phyloP scores from a whole-genome alignment of 2,113 vertebrate species.

The Passer montanus region DNA sequence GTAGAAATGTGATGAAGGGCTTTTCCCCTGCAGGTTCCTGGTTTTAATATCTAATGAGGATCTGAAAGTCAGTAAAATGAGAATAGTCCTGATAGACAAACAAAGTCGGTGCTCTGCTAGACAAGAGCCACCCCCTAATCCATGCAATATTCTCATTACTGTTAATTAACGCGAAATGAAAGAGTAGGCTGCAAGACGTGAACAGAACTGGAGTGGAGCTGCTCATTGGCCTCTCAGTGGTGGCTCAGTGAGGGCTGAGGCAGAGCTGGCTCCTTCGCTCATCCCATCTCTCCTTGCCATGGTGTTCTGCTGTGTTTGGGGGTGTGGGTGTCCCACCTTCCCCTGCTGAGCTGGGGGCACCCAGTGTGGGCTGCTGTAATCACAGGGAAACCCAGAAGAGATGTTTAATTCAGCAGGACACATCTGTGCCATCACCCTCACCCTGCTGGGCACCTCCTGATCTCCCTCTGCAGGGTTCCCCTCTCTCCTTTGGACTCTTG shows the following conservation, averaged over 20 bases:
- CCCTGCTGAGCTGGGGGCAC: not conserved
- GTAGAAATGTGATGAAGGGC: not conserved
- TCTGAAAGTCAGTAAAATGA: not conserved
- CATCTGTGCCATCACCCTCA: fast-evolving
- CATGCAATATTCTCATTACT: not conserved
- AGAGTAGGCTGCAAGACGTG: not conserved
- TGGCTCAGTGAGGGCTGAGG: not conserved
- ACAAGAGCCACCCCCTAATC: not conserved
- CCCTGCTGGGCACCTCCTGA: fast-evolving
- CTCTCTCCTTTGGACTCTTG: fast-evolving
- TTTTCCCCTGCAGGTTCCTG: not conserved
- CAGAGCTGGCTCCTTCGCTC: not conserved
- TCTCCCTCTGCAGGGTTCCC: not conserved
- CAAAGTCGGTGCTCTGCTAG: not conserved
- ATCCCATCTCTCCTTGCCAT: fast-evolving
- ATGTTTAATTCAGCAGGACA: not conserved
- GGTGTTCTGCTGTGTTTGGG: fast-evolving
- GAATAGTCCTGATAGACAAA: not conserved
- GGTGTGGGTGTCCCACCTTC: not conserved
- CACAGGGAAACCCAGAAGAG: fast-evolving
- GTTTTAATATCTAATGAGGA: not conserved
- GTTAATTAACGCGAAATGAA: not conserved
- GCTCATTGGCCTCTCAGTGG: fast-evolving
- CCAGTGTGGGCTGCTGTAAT: fast-evolving
- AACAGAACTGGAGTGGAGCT: fast-evolving